These are phyloP conservation scores for Copidosoma floridanum DNA, from an alignment of 1,140 invertebrate genomes.

Conservation along the genomic window DNA sequence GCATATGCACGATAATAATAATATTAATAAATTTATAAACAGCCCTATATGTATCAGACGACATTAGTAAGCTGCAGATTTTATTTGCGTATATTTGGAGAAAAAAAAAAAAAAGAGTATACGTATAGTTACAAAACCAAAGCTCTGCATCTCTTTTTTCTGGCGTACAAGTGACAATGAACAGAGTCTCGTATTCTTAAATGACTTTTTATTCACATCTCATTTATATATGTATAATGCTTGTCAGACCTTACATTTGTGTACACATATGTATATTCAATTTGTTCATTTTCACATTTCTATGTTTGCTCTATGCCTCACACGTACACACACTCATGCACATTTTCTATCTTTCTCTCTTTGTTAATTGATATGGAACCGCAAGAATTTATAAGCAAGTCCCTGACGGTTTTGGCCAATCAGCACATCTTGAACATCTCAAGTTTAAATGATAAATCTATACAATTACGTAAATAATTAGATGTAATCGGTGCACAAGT, in stretches of 20 bases:
- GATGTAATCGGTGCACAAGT: not conserved
- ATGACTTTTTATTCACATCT: slow-evolving; percentile 51
- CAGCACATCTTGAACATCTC: no score
- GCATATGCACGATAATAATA: no score
- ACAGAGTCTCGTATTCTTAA: slow-evolving; percentile 38
- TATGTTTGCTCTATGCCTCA: no score
- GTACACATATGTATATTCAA: slow-evolving; percentile 42
- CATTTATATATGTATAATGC: slow-evolving; percentile 51
- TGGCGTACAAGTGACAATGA: not conserved
- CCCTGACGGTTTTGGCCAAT: not conserved
- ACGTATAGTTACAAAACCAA: no score
- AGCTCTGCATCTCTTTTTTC: not conserved
- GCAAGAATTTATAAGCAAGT: slow-evolving; percentile 8
- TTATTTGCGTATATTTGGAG: no score
- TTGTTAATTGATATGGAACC: slow-evolving; percentile 17
- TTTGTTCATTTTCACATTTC: slow-evolving; percentile 6
- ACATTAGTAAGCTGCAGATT: no score
- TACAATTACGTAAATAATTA: not conserved
- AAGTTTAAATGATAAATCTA: not conserved
- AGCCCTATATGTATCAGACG: no score
- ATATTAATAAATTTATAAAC: no score
- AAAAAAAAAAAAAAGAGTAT: no score
- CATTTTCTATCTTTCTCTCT: slow-evolving; percentile 12
- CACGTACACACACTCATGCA: no score
- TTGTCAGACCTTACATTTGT: slow-evolving; percentile 45